Percentiles rank a stretch among this genome's conserved stretches.
Conservation (phyloP, 37 sponge, comb jelly and placozoan genomes). For the Agelas oroides region DNA sequence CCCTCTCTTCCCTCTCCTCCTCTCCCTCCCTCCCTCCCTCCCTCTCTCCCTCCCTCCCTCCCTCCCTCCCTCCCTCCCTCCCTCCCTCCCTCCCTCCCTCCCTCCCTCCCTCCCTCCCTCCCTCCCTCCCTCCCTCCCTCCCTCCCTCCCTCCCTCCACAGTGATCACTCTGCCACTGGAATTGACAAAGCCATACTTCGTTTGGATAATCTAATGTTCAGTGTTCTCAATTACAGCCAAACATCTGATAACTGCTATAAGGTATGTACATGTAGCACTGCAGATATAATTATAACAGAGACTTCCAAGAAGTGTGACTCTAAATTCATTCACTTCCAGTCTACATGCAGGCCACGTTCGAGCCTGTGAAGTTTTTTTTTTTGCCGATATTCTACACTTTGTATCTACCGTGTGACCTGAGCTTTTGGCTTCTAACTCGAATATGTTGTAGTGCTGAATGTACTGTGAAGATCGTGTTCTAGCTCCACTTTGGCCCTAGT, state of each 20-base stretch:
- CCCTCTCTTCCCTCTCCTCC: slow-evolving; percentile 2
- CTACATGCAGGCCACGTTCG: too few relatives aligned
- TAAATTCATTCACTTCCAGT: too few relatives aligned
- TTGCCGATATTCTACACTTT: too few relatives aligned
- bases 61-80: slow-evolving; percentile 24
- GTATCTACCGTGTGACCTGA: too few relatives aligned
- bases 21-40: neutral
- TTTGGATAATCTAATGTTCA: slow-evolving; percentile 13
- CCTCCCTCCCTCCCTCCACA: neutral
- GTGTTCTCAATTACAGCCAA: neutral
- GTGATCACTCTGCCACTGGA: neutral
- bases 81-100: neutral
- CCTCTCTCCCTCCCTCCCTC: slow-evolving; percentile 14
- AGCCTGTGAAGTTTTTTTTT: too few relatives aligned
- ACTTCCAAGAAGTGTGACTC: too few relatives aligned
- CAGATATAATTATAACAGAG: too few relatives aligned
- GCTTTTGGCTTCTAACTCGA: too few relatives aligned
- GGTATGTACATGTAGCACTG: too few relatives aligned
- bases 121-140: slow-evolving; percentile 1
- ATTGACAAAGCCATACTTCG: neutral
- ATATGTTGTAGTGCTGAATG: too few relatives aligned
- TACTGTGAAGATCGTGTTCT: too few relatives aligned
- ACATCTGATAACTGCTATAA: neutral
- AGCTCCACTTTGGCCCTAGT: too few relatives aligned
- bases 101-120: slow-evolving; percentile 27